A percentile compares a stretch with the other conserved stretches of the same genome.
Evolutionary conservation across 2,888 invertebrate genomes (phyloP).

Genomic region (Dugesia japonica): DNA sequence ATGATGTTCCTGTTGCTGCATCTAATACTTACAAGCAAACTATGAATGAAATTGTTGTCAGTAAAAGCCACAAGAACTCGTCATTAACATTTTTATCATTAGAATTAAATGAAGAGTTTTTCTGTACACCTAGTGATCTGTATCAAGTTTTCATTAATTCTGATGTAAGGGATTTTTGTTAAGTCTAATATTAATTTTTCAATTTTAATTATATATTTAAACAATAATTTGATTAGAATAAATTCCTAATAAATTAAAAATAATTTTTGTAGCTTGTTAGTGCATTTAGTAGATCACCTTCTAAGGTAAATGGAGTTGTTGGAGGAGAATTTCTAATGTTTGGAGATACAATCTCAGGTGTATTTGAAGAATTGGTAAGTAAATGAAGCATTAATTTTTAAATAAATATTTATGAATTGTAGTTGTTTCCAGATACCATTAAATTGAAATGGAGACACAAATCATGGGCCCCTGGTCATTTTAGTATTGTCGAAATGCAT

Average conservation of each 20-base stretch:
- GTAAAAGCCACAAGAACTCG: slow-evolving; percentile 40
- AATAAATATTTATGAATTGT: slow-evolving; percentile 49
- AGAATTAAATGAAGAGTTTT: slow-evolving; percentile 52
- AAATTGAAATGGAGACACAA: slow-evolving; percentile 79
- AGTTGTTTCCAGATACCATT: slow-evolving; percentile 65
- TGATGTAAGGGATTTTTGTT: slow-evolving; percentile 23
- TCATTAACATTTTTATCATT: slow-evolving; percentile 47
- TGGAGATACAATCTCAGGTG: slow-evolving; percentile 75
- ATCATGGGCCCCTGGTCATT: slow-evolving; percentile 79
- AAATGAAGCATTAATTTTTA: not conserved
- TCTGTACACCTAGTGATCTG: slow-evolving; percentile 64
- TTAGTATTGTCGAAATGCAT: slow-evolving; percentile 67
- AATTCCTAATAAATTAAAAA: slow-evolving; percentile 37
- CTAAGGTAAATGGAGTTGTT: slow-evolving; percentile 62
- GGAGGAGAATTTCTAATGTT: slow-evolving; percentile 77
- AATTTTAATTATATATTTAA: too few relatives aligned
- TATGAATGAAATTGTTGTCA: not conserved
- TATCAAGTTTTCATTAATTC: slow-evolving; percentile 68
- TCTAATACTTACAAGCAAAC: not conserved
- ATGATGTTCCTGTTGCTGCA: not conserved
- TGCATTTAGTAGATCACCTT: slow-evolving; percentile 67
- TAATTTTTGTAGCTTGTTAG: slow-evolving; percentile 58
- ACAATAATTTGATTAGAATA: slow-evolving; percentile 59
- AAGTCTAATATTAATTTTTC: not conserved
- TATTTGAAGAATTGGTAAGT: slow-evolving; percentile 63